Conservation (phyloP, 2,113 vertebrate genomes). For the Mola mola region DNA sequence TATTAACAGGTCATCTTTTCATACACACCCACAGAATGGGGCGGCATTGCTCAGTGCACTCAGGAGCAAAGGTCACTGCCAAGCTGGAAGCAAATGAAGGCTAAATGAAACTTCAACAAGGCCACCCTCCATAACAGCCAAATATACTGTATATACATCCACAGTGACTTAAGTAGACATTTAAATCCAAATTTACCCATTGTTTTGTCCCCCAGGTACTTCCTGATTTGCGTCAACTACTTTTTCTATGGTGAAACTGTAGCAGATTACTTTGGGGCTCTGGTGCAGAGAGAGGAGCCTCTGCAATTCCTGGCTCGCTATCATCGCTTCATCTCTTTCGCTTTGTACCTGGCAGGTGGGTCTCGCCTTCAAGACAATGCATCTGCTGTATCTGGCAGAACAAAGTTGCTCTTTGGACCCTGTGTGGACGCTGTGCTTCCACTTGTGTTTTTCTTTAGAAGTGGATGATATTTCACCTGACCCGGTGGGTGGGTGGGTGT, state of each 20-base stretch:
- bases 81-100: conserved; percentile 67
- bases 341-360: conserved; percentile 94
- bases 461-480: not conserved
- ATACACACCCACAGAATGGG: not conserved
- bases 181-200: too few relatives aligned
- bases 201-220: conserved; percentile 86
- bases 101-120: conserved; percentile 43
- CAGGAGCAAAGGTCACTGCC: conserved; percentile 76
- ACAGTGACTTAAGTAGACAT: not conserved
- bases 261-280: conserved; percentile 94
- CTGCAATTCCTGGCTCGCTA: conserved; percentile 97
- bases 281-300: conserved; percentile 94
- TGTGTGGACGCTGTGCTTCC: too few relatives aligned
- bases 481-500: not conserved
- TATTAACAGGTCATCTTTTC: conserved; percentile 9
- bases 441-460: not conserved
- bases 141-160: too few relatives aligned
- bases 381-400: not conserved
- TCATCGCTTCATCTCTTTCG: conserved; percentile 98
- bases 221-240: conserved; percentile 97
- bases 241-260: conserved; percentile 99
- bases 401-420: conserved; percentile 14
- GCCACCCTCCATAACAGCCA: not conserved
- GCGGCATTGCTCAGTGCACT: not conserved
- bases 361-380: not conserved